These are phyloP conservation scores for Dexiosoma caninum DNA, from an alignment of 2,888 invertebrate species.

Conservation along the genomic window DNA sequence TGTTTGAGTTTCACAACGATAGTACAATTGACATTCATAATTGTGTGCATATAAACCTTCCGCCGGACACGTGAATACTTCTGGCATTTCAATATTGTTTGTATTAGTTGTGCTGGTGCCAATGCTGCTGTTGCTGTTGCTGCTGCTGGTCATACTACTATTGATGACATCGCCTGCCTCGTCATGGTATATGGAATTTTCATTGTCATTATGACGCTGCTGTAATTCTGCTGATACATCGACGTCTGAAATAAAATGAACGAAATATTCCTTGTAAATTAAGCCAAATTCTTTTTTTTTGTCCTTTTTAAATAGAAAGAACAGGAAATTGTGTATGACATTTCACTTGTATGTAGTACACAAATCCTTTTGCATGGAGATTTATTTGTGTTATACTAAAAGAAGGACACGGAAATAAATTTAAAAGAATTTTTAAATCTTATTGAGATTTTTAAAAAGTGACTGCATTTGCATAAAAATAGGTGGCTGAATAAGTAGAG, in stretches of 20 bases:
- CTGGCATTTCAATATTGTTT: conserved; percentile 57
- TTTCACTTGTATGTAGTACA: conserved; percentile 7
- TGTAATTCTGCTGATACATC: conserved; percentile 56
- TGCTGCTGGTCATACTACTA: not conserved
- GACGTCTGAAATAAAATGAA: conserved; percentile 68
- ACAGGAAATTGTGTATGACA: conserved; percentile 23
- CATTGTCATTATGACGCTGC: conserved; percentile 48
- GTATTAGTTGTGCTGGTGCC: conserved; percentile 12
- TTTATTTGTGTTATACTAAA: not conserved
- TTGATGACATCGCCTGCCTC: conserved; percentile 31
- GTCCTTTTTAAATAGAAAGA: not conserved
- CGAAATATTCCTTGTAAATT: conserved; percentile 19
- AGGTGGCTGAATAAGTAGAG: no score
- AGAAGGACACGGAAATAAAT: not conserved
- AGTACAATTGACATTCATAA: conserved; percentile 85
- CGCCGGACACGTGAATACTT: conserved; percentile 79
- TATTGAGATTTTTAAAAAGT: conserved; percentile 4
- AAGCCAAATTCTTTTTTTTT: not conserved
- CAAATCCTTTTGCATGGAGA: conserved; percentile 1
- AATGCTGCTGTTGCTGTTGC: not conserved
- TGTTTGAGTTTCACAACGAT: conserved; percentile 84
- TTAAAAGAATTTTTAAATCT: not conserved
- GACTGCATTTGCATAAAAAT: no score
- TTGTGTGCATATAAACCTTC: conserved; percentile 87
- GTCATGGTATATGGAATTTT: conserved; percentile 58